Base-by-base conservation (phyloP, 1,140 invertebrate species). In the Palaemon carinicauda region DNA sequence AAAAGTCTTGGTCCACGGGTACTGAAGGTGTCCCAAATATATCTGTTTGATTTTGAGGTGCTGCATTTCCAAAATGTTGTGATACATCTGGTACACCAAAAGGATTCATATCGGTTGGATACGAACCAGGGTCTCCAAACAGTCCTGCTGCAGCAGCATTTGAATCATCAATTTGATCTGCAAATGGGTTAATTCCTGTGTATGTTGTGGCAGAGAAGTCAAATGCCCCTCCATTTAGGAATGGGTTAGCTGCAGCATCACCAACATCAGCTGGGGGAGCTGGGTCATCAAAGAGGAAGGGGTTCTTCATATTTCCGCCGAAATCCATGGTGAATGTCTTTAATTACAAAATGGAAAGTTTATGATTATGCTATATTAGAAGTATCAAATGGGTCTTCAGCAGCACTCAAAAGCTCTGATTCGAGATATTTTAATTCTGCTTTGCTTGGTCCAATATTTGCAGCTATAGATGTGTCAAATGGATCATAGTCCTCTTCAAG, bases 271-370 rank as follows among this genome's bases (percentile, higher is more conserved):
- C 74, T 69, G 31, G 88, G 75, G 82, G 52, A 24, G 90, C 90
- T 65, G 92, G 92, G 82, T 93, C 92, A 14, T 94, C 93, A 89
- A 94, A 93, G 56, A 96, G 93, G 90, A 96, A 96, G 50, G 95
- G 95, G 92, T 96, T 96, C 53, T 90, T 90, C 14, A 87, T 86
- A 52, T 85, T 85, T 51, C 88, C 90, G 60, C 87, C 78, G 53
- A 89, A 87, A 80, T 89, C 89, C 87, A 90, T 90, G 53, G 89
- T 86, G 73, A 41, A 33, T 75, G 5, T 65, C 29, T 78, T 79
- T 53, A 24, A 41, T 53, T 29, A 19, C 14, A 52, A 60, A 21
- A 19, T 53, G 24, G 24, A 78, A 79, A 52, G 79, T 51, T 33
- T 50, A 50, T 17, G 17, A 17, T 14, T 81, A 85, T 41, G 65